Conservation (phyloP, 2,797 vertebrate species). For the Chromobotia macracanthus region DNA sequence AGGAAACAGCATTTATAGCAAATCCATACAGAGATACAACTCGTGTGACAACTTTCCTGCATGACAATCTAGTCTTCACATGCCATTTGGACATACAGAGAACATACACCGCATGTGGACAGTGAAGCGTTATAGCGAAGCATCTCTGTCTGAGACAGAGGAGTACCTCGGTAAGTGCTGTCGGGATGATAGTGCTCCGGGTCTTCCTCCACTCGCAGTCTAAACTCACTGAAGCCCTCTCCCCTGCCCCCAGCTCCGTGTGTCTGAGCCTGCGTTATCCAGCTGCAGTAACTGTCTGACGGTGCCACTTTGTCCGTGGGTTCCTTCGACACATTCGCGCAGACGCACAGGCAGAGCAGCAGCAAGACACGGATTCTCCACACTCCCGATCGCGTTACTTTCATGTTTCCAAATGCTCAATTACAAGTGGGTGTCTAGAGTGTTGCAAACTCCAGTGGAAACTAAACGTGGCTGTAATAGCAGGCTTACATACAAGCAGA, state of each 20-base stretch:
- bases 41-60: not conserved
- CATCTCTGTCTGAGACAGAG: too few species aligned
- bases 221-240: conserved; percentile 92
- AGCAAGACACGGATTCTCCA: conserved; percentile 69
- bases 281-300: conserved; percentile 92
- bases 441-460: conserved; percentile 44
- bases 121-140: too few species aligned
- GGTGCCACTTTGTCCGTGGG: conserved; percentile 86
- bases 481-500: conserved; percentile 44
- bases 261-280: conserved; percentile 89
- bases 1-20: too few species aligned
- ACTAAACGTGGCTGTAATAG: conserved; percentile 65
- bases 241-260: conserved; percentile 84
- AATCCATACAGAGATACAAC: too few species aligned
- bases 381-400: conserved; percentile 7
- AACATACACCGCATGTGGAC: too few species aligned
- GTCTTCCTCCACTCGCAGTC: conserved; percentile 93
- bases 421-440: conserved; percentile 6
- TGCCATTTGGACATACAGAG: too few species aligned
- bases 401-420: conserved; percentile 3
- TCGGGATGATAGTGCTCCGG: conserved; percentile 94
- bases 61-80: not conserved
- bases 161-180: conserved; percentile 94
- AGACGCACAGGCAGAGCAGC: conserved; percentile 76
- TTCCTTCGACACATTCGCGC: conserved; percentile 78